Base-by-base conservation (phyloP, 2,888 invertebrate species). In the Eupithecia insigniata region DNA sequence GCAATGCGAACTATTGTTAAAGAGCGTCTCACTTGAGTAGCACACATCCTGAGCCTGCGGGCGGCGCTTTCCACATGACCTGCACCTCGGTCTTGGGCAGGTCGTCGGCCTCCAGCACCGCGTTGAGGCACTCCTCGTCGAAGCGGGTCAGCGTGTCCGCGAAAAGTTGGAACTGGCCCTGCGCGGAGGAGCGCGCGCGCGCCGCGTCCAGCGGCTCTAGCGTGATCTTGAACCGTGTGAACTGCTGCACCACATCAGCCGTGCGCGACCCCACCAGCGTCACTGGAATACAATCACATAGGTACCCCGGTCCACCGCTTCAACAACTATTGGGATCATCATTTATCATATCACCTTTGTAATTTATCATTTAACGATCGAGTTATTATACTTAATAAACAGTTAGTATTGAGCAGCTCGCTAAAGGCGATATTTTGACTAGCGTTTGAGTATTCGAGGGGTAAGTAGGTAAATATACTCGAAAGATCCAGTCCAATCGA, bases 31-130 rank as follows among this genome's bases (percentile, higher is more conserved):
- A 97, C 96, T 97, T 98, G 85, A 99, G 96, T 36, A 97, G 95
- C 51, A 98, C 96, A 87, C 99, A 99, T 76, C 98, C 98, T 0
- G 97, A 96, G 5, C 97, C 97, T 12, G 96, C 92, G 18, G 96
- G 95, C 0, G 99, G 99, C 18, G 99, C 98, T 66, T 96, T 97
- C 99, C 99, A 99, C 95, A 97, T 96, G 76, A 98, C 97, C 85
- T 97, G 97, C 12, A 98, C 96, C 85, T 97, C 97, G 0, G 97
- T 96, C 90, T 98, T 98, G 12, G 96, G 96, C 70, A 96, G 93
- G 82, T 96, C 96, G 76, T 97, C 97, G 0, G 96, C 96, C 85
- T 98, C 98, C 0, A 96, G 95, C 3, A 99, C 96, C 0, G 98
- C 97, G 86, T 98, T 98, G 34, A 97, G 96, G 90, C 99, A 99